Evolutionary conservation across 2,797 vertebrate genomes (phyloP).

Genomic region (Poeciliopsis turneri): DNA sequence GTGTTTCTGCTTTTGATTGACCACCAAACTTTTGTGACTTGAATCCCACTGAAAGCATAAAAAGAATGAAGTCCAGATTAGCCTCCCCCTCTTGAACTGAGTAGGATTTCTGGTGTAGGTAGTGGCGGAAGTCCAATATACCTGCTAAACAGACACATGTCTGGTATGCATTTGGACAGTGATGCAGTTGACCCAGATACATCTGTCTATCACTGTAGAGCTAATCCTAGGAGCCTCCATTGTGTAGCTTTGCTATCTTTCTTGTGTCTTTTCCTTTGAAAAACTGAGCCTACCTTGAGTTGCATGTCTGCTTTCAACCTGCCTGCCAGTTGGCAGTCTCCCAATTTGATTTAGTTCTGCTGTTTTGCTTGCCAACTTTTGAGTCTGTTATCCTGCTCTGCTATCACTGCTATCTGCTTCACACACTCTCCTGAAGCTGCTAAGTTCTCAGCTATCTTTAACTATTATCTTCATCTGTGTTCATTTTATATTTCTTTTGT

Average conservation of each 20-base stretch:
- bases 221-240: not conserved
- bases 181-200: not conserved
- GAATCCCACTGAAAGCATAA: not conserved
- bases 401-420: too few relatives aligned
- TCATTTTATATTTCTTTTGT: not conserved
- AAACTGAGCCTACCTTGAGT: not conserved
- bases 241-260: not conserved
- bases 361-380: not conserved
- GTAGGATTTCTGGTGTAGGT: not conserved
- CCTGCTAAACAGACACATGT: not conserved
- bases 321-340: conserved; percentile 1
- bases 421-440: not conserved
- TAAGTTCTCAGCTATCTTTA: not conserved
- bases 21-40: not conserved
- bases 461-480: not conserved
- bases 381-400: not conserved
- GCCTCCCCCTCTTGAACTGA: not conserved
- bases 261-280: not conserved
- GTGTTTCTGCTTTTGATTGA: not conserved
- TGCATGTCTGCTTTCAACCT: not conserved
- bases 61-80: not conserved
- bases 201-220: not conserved
- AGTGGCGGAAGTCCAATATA: not conserved
- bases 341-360: not conserved
- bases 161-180: not conserved